phyloP scores from a whole-genome alignment of 2,888 invertebrate genomes.

The Allolobophora icterica region DNA sequence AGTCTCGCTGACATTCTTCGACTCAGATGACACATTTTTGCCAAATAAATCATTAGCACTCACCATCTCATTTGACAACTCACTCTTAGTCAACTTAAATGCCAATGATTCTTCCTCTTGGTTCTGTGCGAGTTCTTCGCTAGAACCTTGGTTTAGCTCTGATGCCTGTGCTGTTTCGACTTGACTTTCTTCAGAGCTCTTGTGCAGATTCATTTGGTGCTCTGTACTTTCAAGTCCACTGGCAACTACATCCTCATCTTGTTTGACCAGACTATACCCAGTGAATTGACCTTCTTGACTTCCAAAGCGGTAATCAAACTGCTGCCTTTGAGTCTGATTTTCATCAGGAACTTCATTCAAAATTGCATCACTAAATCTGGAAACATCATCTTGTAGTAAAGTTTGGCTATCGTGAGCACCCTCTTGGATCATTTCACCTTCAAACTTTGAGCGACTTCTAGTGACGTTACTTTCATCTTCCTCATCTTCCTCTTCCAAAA shows the following conservation, averaged over 20 bases:
- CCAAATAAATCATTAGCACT: background rate
- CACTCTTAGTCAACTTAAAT: background rate
- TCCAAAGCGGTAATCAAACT: no score
- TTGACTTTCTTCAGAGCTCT: no score
- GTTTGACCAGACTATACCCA: no score
- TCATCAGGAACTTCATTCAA: no score
- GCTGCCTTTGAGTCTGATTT: no score
- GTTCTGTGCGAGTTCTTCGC: background rate
- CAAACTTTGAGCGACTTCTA: background rate
- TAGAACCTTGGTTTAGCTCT: no score
- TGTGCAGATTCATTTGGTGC: no score
- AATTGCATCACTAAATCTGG: no score
- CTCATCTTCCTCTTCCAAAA: slow-evolving; percentile 11
- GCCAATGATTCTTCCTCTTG: background rate
- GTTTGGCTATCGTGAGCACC: background rate
- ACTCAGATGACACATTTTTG: background rate
- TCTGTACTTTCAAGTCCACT: no score
- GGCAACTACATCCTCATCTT: no score
- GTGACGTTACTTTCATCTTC: background rate
- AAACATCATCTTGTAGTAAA: background rate
- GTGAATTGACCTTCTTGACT: no score
- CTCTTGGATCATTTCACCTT: background rate
- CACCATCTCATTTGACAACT: slow-evolving; percentile 8
- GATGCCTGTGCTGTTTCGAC: no score
- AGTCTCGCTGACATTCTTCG: background rate